Evolutionary conservation across 2,888 invertebrate species (phyloP).

Genomic region (Biston stratarius): DNA sequence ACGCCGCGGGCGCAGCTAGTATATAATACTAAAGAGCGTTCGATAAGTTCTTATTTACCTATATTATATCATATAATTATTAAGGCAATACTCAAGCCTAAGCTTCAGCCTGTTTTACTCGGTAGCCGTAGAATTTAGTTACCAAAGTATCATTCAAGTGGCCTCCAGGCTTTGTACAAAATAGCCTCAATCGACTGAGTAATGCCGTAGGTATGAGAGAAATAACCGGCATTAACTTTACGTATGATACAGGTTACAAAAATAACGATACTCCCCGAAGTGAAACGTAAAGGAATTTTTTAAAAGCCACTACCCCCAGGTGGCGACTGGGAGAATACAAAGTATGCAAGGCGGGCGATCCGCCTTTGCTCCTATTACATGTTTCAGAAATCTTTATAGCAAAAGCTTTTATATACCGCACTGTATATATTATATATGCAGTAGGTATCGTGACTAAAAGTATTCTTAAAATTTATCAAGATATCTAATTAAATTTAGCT

Average conservation of each 20-base stretch:
- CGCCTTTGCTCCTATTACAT: conserved; percentile 64
- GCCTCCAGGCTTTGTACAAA: conserved; percentile 10
- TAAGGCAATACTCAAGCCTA: not conserved
- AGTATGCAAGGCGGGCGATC: conserved; percentile 75
- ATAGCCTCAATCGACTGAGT: conserved; percentile 20
- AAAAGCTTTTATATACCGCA: not conserved
- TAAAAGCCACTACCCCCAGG: conserved; percentile 76
- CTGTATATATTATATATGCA: not conserved
- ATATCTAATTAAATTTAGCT: too few relatives aligned
- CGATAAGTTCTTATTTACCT: not conserved
- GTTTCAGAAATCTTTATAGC: conserved; percentile 31
- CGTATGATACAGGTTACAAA: conserved; percentile 45
- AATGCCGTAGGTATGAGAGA: conserved; percentile 12
- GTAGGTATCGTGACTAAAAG: not conserved
- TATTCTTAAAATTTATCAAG: too few relatives aligned
- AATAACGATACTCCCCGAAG: conserved; percentile 56
- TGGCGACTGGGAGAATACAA: conserved; percentile 81
- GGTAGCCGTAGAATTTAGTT: not conserved
- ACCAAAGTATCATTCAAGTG: conserved; percentile 5
- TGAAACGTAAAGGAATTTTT: conserved; percentile 68
- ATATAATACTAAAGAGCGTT: too few relatives aligned
- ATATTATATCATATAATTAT: not conserved
- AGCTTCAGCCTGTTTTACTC: not conserved
- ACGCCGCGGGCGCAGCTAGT: too few relatives aligned
- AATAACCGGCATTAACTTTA: conserved; percentile 32